Evolutionary conservation across 2,888 invertebrate species (phyloP).

Genomic region (Reticulitermes lucifugus): DNA sequence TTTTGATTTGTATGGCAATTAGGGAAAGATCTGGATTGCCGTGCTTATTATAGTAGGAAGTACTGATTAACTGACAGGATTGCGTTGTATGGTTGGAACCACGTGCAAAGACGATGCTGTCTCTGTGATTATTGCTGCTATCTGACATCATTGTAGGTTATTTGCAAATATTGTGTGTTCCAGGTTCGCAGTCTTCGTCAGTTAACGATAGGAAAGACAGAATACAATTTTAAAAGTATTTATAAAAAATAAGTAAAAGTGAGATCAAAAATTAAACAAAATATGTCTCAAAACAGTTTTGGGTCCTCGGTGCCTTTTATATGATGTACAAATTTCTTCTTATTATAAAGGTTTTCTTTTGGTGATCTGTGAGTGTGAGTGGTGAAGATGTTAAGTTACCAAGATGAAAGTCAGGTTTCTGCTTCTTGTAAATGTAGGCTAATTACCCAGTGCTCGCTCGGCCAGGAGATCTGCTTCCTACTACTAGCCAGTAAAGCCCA

Average conservation of each 20-base stretch:
- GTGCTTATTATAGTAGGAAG: background rate
- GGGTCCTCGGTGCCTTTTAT: conserved; percentile 49
- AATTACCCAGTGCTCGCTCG: background rate
- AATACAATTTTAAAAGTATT: background rate
- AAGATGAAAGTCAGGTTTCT: conserved; percentile 37
- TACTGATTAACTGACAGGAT: background rate
- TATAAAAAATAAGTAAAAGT: conserved; percentile 22
- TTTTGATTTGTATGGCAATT: background rate
- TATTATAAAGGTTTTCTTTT: background rate
- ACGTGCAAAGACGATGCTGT: background rate
- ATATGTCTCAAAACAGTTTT: conserved; percentile 37
- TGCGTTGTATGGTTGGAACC: background rate
- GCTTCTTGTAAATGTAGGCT: conserved; percentile 12
- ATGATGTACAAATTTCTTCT: conserved; percentile 47
- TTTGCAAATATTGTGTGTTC: background rate
- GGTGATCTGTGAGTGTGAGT: background rate
- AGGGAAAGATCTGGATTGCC: background rate
- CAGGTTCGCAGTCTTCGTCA: conserved; percentile 17
- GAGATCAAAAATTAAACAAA: conserved; percentile 25
- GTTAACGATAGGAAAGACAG: background rate
- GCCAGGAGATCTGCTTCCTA: background rate
- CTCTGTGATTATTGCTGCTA: background rate
- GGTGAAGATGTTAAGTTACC: conserved; percentile 41
- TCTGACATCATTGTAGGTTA: background rate
- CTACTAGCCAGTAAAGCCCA: background rate